Base-by-base conservation (phyloP, 2,113 vertebrate genomes). In the Pampusana beccarii region DNA sequence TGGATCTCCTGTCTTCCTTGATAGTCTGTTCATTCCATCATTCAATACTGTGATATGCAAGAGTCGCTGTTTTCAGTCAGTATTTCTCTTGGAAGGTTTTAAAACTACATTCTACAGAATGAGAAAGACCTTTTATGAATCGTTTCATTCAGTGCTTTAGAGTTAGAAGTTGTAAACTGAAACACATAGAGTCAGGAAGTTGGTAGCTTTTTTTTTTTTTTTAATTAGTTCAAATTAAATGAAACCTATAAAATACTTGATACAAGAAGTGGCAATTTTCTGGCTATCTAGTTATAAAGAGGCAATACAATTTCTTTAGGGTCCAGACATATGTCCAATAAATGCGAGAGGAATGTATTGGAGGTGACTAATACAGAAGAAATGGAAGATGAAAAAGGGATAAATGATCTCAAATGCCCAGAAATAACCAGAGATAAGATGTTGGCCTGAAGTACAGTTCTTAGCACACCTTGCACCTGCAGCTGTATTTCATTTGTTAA, bases 111-210 rank as follows among this genome's bases (percentile, higher is more conserved):
- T 42, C 80, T 66, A 33, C 70, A 79, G 81, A 85, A 92, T 18
- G 64, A 79, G 87, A 80, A 92, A 77, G 69, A 73, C 71, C 69
- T 96, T 97, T 95, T 95, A 83, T 92, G 93, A 95, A 81, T 97
- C 44, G 77, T 77, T 95, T 97, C 95, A 71, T 93, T 94, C 80
- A 83, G 33, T 71, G 44, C 86, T 19, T 19, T 46, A 61, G 85
- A 92, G 84, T 93, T 95, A 74, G 92, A 97, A 81, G 29, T 4
- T 75, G 5, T 65, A 46, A 77, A 56, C n/a, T 81, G 53, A 79
- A 95, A 53, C 29, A 20, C 7, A 3, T 8, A n/a, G 21, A 70
- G 21, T 80, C 33, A 53, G 29, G 46, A 82, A 75, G 34, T 18
- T 72, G 34, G 12, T 40, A 15, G 66, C 66, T 29, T 9, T 19